These are phyloP conservation scores for Pseudonaja textilis DNA, from an alignment of 2,113 vertebrate species.

Conservation along the genomic window DNA sequence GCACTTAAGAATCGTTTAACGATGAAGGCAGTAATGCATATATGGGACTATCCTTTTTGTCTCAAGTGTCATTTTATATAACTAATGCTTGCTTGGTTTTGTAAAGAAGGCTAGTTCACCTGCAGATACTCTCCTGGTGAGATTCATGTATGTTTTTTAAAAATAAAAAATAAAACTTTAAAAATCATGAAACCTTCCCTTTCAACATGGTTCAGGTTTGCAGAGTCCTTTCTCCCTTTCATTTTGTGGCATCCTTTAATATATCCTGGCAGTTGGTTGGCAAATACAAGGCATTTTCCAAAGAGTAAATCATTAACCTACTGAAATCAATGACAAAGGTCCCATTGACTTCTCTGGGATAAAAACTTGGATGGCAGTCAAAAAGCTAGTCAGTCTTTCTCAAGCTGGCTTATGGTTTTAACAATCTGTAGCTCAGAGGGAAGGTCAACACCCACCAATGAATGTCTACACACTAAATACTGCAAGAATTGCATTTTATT, in stretches of 20 bases:
- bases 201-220: background rate
- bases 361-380: slow-evolving; percentile 11
- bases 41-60: slow-evolving; percentile 33
- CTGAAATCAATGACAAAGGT: slow-evolving; percentile 6
- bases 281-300: background rate
- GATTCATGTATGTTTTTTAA: background rate
- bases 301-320: slow-evolving; percentile 3
- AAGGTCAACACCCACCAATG: slow-evolving; percentile 3
- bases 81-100: slow-evolving; percentile 55
- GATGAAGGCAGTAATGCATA: background rate
- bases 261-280: background rate
- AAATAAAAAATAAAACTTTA: background rate
- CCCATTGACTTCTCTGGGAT: slow-evolving; percentile 8
- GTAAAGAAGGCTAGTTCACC: slow-evolving; percentile 44
- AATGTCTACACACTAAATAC: slow-evolving; percentile 1
- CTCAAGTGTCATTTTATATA: slow-evolving; percentile 51
- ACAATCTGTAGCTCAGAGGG: background rate
- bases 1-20: slow-evolving; percentile 45
- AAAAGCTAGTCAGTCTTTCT: background rate
- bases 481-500: background rate
- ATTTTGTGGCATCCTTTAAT: background rate
- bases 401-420: background rate
- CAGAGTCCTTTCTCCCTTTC: background rate
- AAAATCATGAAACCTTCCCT: background rate
- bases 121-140: background rate